Evolutionary conservation across 64 coral and sea anemone genomes (phyloP), one percentile per base, ranked within the genome.

Genomic region (Montipora efflorescens): DNA sequence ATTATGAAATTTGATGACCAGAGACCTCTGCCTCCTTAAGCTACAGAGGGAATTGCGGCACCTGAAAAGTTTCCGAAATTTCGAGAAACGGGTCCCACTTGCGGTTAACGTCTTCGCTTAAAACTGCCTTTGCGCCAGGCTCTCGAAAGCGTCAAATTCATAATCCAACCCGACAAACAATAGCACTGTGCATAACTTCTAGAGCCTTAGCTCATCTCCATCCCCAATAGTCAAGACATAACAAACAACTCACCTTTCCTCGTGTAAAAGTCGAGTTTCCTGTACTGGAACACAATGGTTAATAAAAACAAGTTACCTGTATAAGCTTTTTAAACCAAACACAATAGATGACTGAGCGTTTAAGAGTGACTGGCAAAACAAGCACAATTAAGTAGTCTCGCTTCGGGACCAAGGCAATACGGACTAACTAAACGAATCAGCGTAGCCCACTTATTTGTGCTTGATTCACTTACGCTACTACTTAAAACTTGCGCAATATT

Each of bases 211-310:
- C 14, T 2, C 61, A 64, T 64, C 14, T 64, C 61, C 61, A 64
- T 13, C 7, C 5, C 13, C 18, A 51, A 50, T 18, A 18, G 46
- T 15, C 46, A n/a, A n/a, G 4, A 1, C 7, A 46, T 19, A 4
- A 19, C 47, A 50, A 9, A 50, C 45, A 86, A n/a, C 82, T 86
- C 82, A 86, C 82, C 82, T 86, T 20, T 49, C 19, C 6, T 3
- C 47, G 47, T 47, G 28, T 8, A 5, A 22, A 43, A 72, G 82
- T 71, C 6, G 82, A 19, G 64, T 71, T 49, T 67, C 82, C 82
- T 86, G 82, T 86, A 86, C 82, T 86, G 82, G 82, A 66, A 86
- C 66, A 86, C 61, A 86, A 86, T 70, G 62, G 82, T 86, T 86
- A 86, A 86, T 64, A 86, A 86, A 36, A 86, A 86, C 82, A 86